Percentiles rank a stretch among this genome's conserved stretches.
Evolutionary conservation across 2,888 invertebrate species (phyloP).

Genomic region (Acleris cristana): DNA sequence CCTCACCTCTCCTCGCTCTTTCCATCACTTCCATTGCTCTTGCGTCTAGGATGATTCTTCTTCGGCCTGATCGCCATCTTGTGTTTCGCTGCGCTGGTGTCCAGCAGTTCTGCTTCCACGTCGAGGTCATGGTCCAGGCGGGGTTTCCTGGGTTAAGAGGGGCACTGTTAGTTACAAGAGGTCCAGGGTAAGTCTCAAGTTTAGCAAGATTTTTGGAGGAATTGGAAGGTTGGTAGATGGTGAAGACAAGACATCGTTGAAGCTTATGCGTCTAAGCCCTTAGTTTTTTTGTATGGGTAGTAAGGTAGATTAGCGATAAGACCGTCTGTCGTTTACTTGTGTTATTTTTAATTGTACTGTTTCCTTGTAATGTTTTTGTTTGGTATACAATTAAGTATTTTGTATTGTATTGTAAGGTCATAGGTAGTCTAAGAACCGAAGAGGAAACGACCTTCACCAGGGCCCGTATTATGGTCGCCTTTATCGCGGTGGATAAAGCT

Average conservation of each 20-base stretch:
- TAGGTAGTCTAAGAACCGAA: too few species aligned
- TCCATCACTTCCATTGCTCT: conserved; percentile 43
- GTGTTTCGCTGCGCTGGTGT: conserved; percentile 89
- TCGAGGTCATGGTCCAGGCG: conserved; percentile 86
- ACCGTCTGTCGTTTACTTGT: too few species aligned
- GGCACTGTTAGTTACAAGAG: conserved; percentile 38
- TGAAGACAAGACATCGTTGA: too few species aligned
- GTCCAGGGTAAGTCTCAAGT: conserved; percentile 9
- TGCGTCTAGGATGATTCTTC: conserved; percentile 83
- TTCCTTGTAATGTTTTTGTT: too few species aligned
- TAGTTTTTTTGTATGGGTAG: too few species aligned
- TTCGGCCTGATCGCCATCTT: conserved; percentile 89
- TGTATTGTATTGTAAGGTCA: too few species aligned
- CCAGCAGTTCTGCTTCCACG: conserved; percentile 84
- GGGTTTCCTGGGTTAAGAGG: conserved; percentile 73
- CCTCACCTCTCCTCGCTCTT: conserved; percentile 45
- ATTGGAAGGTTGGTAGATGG: conserved; percentile 7
- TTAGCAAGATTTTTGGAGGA: background rate
- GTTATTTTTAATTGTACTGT: too few species aligned
- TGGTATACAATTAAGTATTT: too few species aligned
- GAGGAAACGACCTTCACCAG: too few species aligned
- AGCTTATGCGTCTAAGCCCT: background rate
- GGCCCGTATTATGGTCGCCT: too few species aligned
- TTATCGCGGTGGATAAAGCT: too few species aligned
- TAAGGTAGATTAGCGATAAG: too few species aligned